Conservation (phyloP, 35 echinoderm and acorn worm species). For the Nesometra sesokonis region DNA sequence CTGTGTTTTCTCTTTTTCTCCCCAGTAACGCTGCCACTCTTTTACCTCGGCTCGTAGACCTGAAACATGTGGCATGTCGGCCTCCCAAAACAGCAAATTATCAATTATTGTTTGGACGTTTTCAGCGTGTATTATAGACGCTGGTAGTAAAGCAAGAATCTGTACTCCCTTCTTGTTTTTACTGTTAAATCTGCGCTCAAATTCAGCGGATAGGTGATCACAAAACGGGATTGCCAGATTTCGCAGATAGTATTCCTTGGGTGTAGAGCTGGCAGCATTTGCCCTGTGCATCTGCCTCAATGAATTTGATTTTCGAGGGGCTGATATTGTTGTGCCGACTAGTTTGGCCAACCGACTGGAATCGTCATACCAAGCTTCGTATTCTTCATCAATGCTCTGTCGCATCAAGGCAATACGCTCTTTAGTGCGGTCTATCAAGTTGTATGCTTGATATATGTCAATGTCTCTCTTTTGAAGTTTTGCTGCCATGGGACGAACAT, state of each 20-base stretch:
- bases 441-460: conserved; percentile 3
- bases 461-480: conserved; percentile 27
- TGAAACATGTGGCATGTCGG: neutral
- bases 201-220: neutral
- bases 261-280: neutral
- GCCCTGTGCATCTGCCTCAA: neutral
- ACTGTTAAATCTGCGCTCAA: neutral
- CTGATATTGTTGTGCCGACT: neutral
- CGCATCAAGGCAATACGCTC: neutral
- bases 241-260: conserved; percentile 1
- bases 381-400: conserved; percentile 3
- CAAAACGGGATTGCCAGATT: neutral
- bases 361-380: neutral
- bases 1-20: neutral
- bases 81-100: conserved; percentile 11
- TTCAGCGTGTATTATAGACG: neutral
- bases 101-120: neutral
- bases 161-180: no score
- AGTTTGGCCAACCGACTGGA: neutral
- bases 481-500: neutral
- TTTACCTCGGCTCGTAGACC: neutral
- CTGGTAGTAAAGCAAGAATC: neutral
- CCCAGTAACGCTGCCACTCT: neutral
- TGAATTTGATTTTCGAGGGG: neutral
- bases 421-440: conserved; percentile 4